phyloP scores from a whole-genome alignment of 2,797 vertebrate species.

The Pipistrellus pipistrellus region DNA sequence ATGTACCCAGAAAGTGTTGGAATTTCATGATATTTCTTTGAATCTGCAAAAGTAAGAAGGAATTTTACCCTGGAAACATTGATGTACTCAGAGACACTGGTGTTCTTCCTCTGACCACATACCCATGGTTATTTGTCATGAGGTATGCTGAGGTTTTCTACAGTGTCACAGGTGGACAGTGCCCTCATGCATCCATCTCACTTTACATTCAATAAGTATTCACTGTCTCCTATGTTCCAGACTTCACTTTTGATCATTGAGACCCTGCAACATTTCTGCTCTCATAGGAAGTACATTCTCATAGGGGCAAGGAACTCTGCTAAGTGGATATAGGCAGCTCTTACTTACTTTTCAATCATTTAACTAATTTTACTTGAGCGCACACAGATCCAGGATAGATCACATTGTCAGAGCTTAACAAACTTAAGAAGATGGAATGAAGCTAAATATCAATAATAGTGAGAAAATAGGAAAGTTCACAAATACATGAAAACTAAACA shows the following conservation, averaged over 20 bases:
- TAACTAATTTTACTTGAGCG: neutral
- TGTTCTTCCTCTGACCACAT: neutral
- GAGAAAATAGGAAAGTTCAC: neutral
- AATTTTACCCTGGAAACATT: neutral
- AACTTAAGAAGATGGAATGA: neutral
- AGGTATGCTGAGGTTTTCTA: neutral
- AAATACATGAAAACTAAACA: neutral
- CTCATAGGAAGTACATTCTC: neutral
- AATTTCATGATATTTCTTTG: constrained; percentile 2
- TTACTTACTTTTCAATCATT: constrained; percentile 7
- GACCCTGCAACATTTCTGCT: neutral
- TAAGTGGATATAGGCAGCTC: neutral
- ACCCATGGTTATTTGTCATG: neutral
- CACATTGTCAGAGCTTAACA: neutral
- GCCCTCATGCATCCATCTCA: neutral
- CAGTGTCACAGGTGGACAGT: no score
- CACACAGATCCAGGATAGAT: neutral
- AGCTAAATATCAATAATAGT: neutral
- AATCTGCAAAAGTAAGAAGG: neutral
- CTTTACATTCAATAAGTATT: neutral
- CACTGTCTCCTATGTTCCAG: neutral
- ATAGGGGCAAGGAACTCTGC: neutral
- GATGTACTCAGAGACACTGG: neutral
- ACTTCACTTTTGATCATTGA: neutral
- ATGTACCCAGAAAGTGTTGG: neutral